Conservation (phyloP, 2,888 invertebrate genomes). For the Lasioglossum marginatum region DNA sequence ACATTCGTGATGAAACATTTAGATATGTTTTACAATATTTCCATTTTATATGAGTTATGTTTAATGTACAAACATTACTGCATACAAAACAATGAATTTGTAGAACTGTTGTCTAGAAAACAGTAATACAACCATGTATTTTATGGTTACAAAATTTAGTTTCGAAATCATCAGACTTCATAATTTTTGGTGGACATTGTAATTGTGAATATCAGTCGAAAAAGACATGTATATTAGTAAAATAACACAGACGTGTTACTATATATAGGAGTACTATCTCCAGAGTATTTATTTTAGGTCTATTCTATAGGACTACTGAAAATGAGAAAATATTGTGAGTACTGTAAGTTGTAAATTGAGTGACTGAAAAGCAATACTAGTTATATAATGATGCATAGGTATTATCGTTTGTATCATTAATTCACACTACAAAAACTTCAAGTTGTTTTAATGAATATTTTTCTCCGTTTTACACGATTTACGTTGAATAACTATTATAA, state of each 20-base stretch:
- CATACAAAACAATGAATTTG: conserved; percentile 54
- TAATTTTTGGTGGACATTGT: conserved; percentile 36
- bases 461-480: conserved; percentile 7
- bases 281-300: conserved; percentile 37
- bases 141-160: conserved; percentile 67
- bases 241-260: conserved; percentile 20
- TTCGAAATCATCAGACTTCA: conserved; percentile 44
- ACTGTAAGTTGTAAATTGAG: conserved; percentile 28
- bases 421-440: conserved; percentile 24
- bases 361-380: conserved; percentile 58
- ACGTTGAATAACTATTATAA: not conserved
- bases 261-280: conserved; percentile 30
- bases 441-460: conserved; percentile 13
- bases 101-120: conserved; percentile 60
- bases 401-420: conserved; percentile 41
- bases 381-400: conserved; percentile 31
- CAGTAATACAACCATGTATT: conserved; percentile 60
- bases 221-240: conserved; percentile 28
- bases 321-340: conserved; percentile 14
- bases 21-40: conserved; percentile 49
- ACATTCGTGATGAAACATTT: conserved; percentile 36
- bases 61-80: conserved; percentile 53
- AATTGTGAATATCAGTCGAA: conserved; percentile 20
- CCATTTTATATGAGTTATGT: conserved; percentile 41
- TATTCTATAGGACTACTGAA: conserved; percentile 39